Base-by-base conservation (phyloP, 2,113 vertebrate genomes). In the Oncorhynchus masou region DNA sequence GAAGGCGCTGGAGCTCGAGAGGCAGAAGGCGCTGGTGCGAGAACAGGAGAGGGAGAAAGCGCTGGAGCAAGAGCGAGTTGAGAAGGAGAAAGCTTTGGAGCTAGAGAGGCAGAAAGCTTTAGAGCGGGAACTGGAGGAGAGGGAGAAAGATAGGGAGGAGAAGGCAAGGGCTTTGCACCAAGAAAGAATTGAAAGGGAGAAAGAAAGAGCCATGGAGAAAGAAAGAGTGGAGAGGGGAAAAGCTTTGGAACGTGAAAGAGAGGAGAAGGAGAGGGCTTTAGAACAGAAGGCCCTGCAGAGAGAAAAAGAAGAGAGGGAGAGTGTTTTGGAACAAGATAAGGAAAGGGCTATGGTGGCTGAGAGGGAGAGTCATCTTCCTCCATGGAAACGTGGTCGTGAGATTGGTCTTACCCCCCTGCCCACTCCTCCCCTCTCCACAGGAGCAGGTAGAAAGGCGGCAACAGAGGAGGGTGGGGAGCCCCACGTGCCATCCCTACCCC, bases 341-440 rank as follows among this genome's bases (percentile, higher is more conserved):
- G 39, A 45, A 45, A 45, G 39, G 39, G 39, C 39, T 45, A 45
- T 11, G 39, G 39, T 45, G 39, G 81, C 77, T 80, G 84, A 91
- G 74, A 84, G 79, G 81, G 84, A 91, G 73, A 85, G 79, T 84
- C 83, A 80, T 84, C 83, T 80, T 75, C 85, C 88, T 78, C 87
- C 86, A 31, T 89, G 83, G 77, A 90, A 89, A 77, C 86, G 85
- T 82, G 85, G 86, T 24, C 78, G 80, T 72, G 90, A 91, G 76
- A 76, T 83, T 73, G 80, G 83, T 89, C 80, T 87, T 71, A 83
- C 81, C 67, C 54, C 81, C 71, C 68, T 84, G 79, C 77, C 85
- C 81, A 85, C 86, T 73, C 69, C 89, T 77, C 66, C 85, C 71
- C 81, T 82, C 64, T 85, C 87, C 70, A 81, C 85, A 83, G 86